phyloP scores from a whole-genome alignment of 2,113 vertebrate species.

The Scortum barcoo region DNA sequence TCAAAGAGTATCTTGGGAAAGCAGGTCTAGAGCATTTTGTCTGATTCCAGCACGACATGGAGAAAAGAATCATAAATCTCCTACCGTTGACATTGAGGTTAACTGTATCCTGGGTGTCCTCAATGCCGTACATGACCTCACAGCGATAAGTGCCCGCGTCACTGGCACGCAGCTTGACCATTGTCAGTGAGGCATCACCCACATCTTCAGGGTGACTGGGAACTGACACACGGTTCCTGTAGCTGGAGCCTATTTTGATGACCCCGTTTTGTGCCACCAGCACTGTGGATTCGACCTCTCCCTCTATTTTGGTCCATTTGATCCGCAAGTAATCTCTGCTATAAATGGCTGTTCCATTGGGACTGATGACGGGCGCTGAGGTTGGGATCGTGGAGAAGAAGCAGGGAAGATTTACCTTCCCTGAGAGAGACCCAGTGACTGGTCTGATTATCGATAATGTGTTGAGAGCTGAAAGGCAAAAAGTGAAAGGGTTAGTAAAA shows the following conservation, averaged over 20 bases:
- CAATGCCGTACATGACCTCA: conserved; percentile 94
- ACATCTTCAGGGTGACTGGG: conserved; percentile 89
- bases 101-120: conserved; percentile 91
- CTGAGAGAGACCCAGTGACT: conserved; percentile 90
- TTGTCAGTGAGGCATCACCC: conserved; percentile 91
- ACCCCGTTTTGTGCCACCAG: conserved; percentile 93
- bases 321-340: conserved; percentile 90
- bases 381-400: conserved; percentile 91
- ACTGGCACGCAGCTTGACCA: conserved; percentile 92
- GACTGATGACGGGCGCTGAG: conserved; percentile 83
- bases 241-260: conserved; percentile 92
- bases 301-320: conserved; percentile 95
- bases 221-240: conserved; percentile 92
- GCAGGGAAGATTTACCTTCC: conserved; percentile 92
- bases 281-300: conserved; percentile 89
- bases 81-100: conserved; percentile 91
- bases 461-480: conserved; percentile 73
- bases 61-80: conserved; percentile 43
- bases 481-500: conserved; percentile 36
- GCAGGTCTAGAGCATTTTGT: conserved; percentile 12
- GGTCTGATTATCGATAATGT: conserved; percentile 77
- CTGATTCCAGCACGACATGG: conserved; percentile 26
- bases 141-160: conserved; percentile 95
- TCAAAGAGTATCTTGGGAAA: conserved; percentile 4
- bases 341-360: conserved; percentile 73